phyloP scores from a whole-genome alignment of 2,113 vertebrate genomes.

The Trachemys scripta region DNA sequence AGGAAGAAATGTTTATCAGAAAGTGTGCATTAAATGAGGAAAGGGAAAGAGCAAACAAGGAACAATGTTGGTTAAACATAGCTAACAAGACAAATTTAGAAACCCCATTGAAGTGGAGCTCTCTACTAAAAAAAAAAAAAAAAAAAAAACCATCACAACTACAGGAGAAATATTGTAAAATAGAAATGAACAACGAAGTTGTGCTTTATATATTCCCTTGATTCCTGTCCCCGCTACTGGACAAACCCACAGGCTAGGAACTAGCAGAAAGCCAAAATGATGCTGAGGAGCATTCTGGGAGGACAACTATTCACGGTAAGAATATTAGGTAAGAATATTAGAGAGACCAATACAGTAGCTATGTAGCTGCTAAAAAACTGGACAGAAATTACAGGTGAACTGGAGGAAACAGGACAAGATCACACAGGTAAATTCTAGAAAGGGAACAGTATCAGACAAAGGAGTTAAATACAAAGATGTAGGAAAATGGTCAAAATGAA shows the following conservation, averaged over 20 bases:
- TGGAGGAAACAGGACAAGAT: neutral
- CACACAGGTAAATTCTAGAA: neutral
- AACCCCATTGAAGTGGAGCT: neutral
- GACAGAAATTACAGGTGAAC: neutral
- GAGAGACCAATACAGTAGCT: neutral
- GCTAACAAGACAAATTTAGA: neutral
- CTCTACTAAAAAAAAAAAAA: neutral
- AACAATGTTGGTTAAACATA: constrained; percentile 1
- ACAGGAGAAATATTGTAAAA: neutral
- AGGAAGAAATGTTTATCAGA: neutral
- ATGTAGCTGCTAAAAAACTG: neutral
- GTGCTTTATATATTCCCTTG: neutral
- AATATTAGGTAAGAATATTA: neutral
- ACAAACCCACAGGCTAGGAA: neutral
- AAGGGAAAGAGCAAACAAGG: constrained; percentile 1
- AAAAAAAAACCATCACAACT: too few relatives aligned
- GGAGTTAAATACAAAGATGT: neutral
- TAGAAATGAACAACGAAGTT: neutral
- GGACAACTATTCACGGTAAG: neutral
- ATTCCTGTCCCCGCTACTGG: neutral
- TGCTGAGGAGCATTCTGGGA: neutral
- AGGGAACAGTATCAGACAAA: neutral
- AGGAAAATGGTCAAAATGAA: neutral
- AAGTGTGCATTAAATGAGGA: neutral
- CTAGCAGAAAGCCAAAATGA: neutral